phyloP scores from a whole-genome alignment of 2,113 vertebrate genomes.

The Ovis aries region DNA sequence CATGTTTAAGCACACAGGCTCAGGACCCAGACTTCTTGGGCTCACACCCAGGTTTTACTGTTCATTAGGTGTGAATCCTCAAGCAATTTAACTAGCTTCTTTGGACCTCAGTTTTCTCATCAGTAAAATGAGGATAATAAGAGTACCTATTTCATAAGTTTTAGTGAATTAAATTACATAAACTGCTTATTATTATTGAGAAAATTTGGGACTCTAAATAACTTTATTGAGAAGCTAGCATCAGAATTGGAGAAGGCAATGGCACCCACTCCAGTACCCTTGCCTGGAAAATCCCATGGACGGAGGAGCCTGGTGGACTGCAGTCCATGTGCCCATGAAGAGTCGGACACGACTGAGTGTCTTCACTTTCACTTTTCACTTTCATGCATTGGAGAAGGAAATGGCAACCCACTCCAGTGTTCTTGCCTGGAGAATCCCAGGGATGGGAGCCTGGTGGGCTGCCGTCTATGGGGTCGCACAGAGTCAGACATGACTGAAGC shows the following conservation, averaged over 20 bases:
- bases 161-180: neutral
- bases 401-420: too few species aligned
- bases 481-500: too few species aligned
- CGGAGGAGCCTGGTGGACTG: too few species aligned
- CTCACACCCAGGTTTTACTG: neutral
- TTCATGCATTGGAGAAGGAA: too few species aligned
- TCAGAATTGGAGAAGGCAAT: too few species aligned
- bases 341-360: fast-evolving
- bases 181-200: neutral
- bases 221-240: neutral
- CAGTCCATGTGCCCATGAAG: too few species aligned
- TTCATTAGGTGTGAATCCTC: neutral
- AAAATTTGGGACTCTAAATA: neutral
- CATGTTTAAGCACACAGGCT: neutral
- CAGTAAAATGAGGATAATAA: neutral
- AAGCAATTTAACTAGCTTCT: neutral
- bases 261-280: too few species aligned
- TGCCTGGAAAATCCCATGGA: too few species aligned
- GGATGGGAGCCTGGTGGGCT: too few species aligned
- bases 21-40: neutral
- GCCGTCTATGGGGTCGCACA: fast-evolving
- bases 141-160: neutral
- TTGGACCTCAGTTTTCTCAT: neutral
- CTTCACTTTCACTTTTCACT: too few species aligned
- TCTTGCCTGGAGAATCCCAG: too few species aligned